Evolutionary conservation across 2,888 invertebrate species (phyloP).

Genomic region (Ametastegia equiseti): DNA sequence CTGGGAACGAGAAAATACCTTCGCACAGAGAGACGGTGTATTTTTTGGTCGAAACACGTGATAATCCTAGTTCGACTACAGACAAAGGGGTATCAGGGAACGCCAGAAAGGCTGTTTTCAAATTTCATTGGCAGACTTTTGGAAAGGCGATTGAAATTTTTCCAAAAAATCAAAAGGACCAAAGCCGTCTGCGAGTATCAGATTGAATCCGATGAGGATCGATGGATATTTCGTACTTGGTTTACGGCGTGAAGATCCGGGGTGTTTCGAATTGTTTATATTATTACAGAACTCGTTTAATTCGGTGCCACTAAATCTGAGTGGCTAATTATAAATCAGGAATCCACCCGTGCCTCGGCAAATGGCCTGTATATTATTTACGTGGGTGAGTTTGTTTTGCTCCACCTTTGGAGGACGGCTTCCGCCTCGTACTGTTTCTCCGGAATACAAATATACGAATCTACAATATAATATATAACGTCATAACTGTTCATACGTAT

Average conservation of each 20-base stretch:
- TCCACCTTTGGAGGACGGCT: not conserved
- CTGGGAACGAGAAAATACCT: not conserved
- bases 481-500: not conserved
- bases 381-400: not conserved
- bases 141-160: not conserved
- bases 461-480: not conserved
- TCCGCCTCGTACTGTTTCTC: not conserved
- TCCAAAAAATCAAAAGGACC: not conserved
- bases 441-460: not conserved
- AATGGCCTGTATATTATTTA: conserved; percentile 3
- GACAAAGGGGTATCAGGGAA: conserved; percentile 14
- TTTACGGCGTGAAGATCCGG: not conserved
- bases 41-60: not conserved
- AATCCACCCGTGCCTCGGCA: not conserved
- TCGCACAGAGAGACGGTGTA: not conserved
- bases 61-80: conserved; percentile 19
- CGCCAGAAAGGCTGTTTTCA: not conserved
- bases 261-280: not conserved
- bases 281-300: not conserved
- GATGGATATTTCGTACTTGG: not conserved
- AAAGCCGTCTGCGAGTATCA: not conserved
- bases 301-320: not conserved
- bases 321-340: conserved; percentile 11
- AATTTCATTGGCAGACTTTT: not conserved
- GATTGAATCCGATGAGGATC: not conserved